Percentiles rank a stretch among this genome's conserved stretches.
phyloP scores from a whole-genome alignment of 1,140 invertebrate species.

The Orussus abietinus region DNA sequence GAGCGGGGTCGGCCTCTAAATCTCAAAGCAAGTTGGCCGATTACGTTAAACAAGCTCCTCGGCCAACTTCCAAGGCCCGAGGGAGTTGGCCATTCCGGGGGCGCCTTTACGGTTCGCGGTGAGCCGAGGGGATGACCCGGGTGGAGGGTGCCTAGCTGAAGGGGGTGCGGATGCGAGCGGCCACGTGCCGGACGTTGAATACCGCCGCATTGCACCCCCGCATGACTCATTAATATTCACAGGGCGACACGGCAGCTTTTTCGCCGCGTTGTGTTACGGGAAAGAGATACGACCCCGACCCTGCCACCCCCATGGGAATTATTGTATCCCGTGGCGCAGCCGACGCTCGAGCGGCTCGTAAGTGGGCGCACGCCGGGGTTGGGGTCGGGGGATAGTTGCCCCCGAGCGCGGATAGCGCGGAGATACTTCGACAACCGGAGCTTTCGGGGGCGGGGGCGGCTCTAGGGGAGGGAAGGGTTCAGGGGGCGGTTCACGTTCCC shows the following conservation, averaged over 20 bases:
- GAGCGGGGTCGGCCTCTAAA: too few species aligned
- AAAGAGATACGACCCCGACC: constrained; percentile 8
- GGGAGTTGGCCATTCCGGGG: too few species aligned
- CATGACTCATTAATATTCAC: constrained; percentile 9
- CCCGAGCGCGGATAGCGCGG: not conserved
- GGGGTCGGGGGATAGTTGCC: constrained; percentile 8
- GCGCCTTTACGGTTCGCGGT: too few species aligned
- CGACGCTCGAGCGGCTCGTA: constrained; percentile 3
- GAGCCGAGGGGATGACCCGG: too few species aligned
- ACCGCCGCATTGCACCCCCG: constrained; percentile 1
- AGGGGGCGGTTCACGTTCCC: too few species aligned
- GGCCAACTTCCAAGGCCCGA: too few species aligned
- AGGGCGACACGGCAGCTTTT: constrained; percentile 4
- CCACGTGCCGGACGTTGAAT: constrained; percentile 3
- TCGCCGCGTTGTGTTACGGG: constrained; percentile 12
- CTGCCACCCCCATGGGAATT: constrained; percentile 8
- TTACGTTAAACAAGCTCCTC: too few species aligned
- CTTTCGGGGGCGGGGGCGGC: too few species aligned
- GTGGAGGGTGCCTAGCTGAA: too few species aligned
- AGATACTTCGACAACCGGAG: too few species aligned
- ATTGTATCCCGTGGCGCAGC: constrained; percentile 9
- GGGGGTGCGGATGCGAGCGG: too few species aligned
- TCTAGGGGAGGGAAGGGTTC: not conserved
- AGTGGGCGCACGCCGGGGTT: not conserved
- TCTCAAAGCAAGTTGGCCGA: too few species aligned